Conservation (phyloP, 1,140 invertebrate genomes). For the Leptinotarsa lineolata region DNA sequence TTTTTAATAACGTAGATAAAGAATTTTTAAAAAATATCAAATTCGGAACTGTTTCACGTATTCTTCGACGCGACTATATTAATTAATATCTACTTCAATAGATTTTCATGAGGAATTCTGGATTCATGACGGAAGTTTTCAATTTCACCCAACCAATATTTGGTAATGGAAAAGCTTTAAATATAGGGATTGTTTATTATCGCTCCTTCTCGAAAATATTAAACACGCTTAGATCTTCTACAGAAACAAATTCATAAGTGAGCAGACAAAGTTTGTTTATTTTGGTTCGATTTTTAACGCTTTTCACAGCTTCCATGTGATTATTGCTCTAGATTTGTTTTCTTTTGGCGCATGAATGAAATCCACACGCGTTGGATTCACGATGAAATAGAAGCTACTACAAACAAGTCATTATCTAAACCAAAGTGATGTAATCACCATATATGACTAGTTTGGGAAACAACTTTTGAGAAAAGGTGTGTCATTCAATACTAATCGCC, state of each 20-base stretch:
- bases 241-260: slow-evolving; percentile 8
- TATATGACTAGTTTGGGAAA: slow-evolving; percentile 22
- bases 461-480: slow-evolving; percentile 23
- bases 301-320: slow-evolving; percentile 5
- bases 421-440: slow-evolving; percentile 13
- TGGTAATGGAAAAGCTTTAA: background rate
- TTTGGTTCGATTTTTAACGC: slow-evolving; percentile 2
- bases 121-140: background rate
- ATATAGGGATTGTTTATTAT: slow-evolving; percentile 3
- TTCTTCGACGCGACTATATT: no score
- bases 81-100: no score
- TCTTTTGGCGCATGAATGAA: background rate
- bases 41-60: no score
- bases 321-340: slow-evolving; percentile 1
- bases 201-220: background rate
- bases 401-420: slow-evolving; percentile 13
- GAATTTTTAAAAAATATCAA: no score
- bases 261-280: background rate
- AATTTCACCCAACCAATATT: background rate
- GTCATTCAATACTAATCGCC: slow-evolving; percentile 14
- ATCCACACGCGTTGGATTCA: background rate
- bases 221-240: background rate
- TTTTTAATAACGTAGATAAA: no score
- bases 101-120: background rate
- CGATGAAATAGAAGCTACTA: slow-evolving; percentile 10